phyloP scores from a whole-genome alignment of 2,888 invertebrate species.

The Meandrusa payeni region DNA sequence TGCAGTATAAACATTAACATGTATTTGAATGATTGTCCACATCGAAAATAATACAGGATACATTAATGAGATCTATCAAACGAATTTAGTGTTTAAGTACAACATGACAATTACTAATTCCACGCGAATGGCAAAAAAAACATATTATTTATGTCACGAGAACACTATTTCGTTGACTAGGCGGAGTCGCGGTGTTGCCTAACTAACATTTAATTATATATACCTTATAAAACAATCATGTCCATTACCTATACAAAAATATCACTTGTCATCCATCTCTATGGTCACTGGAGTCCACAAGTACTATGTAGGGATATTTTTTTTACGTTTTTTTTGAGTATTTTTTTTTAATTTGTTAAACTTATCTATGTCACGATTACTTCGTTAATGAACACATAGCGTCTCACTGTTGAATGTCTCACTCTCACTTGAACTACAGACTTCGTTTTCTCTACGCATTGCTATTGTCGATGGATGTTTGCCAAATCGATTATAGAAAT shows the following conservation, averaged over 20 bases:
- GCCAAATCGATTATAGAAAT: conserved; percentile 7
- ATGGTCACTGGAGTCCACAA: conserved; percentile 58
- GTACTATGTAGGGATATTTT: conserved; percentile 38
- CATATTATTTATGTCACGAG: conserved; percentile 25
- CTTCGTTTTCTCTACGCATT: conserved; percentile 1
- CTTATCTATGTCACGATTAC: conserved; percentile 29
- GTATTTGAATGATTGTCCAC: conserved; percentile 25
- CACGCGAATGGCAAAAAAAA: conserved; percentile 21
- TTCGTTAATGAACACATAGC: conserved; percentile 63
- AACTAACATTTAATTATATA: conserved; percentile 36
- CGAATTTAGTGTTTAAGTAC: conserved; percentile 50
- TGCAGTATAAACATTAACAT: conserved; percentile 25
- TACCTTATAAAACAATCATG: conserved; percentile 33
- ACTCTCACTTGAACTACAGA: conserved; percentile 20
- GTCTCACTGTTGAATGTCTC: conserved; percentile 39
- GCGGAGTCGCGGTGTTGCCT: conserved; percentile 57
- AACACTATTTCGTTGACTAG: conserved; percentile 70
- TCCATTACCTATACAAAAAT: conserved; percentile 48
- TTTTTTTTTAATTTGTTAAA: conserved; percentile 45
- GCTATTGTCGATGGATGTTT: conserved; percentile 16
- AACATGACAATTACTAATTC: conserved; percentile 32
- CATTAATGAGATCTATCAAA: conserved; percentile 72
- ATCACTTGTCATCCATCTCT: conserved; percentile 65
- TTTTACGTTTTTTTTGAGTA: conserved; percentile 57
- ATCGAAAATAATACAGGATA: conserved; percentile 26